A percentile compares a stretch with the other conserved stretches of the same genome.
These are phyloP conservation scores for Ganaspis brasiliensis DNA, from an alignment of 2,888 invertebrate species.

Conservation along the genomic window DNA sequence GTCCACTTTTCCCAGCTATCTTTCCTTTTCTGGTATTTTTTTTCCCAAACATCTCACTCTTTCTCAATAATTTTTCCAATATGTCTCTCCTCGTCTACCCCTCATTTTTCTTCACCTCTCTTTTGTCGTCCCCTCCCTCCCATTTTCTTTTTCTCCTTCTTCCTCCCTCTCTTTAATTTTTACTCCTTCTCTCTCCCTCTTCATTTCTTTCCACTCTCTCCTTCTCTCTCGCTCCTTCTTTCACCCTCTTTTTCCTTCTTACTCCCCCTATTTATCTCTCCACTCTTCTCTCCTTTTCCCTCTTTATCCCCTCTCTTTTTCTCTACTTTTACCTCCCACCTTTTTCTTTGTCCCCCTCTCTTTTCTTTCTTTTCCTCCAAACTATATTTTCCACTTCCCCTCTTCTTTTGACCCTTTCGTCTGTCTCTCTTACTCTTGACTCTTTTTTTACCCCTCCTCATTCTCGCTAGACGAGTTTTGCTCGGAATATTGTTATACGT, in stretches of 20 bases:
- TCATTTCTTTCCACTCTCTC: constrained; percentile 26
- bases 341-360: too few species aligned
- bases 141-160: constrained; percentile 58
- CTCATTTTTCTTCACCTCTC: constrained; percentile 57
- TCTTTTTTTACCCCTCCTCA: constrained; percentile 9
- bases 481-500: constrained; percentile 75
- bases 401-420: constrained; percentile 44
- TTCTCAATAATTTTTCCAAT: constrained; percentile 34
- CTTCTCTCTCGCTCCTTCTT: constrained; percentile 17
- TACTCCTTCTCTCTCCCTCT: constrained; percentile 45
- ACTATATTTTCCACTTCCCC: too few species aligned
- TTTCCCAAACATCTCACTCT: too few species aligned
- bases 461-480: constrained; percentile 37
- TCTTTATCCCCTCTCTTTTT: too few species aligned
- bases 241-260: too few species aligned
- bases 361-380: too few species aligned
- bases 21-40: too few species aligned
- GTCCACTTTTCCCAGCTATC: constrained; percentile 21
- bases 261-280: too few species aligned
- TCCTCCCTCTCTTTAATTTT: constrained; percentile 54
- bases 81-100: not conserved
- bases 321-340: too few species aligned
- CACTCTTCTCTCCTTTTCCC: too few species aligned
- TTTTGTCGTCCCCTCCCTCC: constrained; percentile 50
- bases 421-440: constrained; percentile 9